phyloP scores from a whole-genome alignment of 2,888 invertebrate species.

The Syritta pipiens region DNA sequence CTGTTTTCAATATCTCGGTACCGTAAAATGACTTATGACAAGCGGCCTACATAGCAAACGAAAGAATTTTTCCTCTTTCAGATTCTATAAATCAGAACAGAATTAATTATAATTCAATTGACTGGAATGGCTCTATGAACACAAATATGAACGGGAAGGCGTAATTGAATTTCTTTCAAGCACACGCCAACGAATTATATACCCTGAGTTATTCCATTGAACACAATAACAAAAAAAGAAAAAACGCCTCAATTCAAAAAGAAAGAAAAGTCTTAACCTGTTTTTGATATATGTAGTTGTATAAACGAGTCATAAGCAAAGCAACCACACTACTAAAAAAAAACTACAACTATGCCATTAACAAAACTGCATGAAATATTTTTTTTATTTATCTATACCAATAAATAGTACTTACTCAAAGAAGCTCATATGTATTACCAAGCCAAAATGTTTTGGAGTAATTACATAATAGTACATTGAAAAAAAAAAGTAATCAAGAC shows the following conservation, averaged over 20 bases:
- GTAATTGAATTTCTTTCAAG: conserved; percentile 58
- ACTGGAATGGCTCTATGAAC: conserved; percentile 42
- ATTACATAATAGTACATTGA: no score
- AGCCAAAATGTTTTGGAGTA: no score
- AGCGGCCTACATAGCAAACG: background rate
- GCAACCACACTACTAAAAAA: no score
- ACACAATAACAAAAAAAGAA: conserved; percentile 6
- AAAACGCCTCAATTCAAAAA: background rate
- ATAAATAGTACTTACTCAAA: no score
- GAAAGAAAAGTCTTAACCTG: conserved; percentile 7
- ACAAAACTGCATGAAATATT: no score
- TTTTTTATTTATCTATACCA: no score
- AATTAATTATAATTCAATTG: conserved; percentile 63
- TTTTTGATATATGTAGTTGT: no score
- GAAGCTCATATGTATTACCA: no score
- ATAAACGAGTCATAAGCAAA: no score
- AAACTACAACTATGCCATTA: no score
- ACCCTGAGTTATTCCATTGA: conserved; percentile 17
- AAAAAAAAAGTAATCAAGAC: no score
- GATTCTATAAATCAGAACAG: conserved; percentile 53
- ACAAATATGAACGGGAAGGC: conserved; percentile 22
- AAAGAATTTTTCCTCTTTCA: conserved; percentile 5
- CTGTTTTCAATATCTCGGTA: conserved; percentile 15
- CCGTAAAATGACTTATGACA: background rate
- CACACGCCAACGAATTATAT: conserved; percentile 39